phyloP scores from a whole-genome alignment of 2,113 vertebrate species.

The Taxidea taxus region DNA sequence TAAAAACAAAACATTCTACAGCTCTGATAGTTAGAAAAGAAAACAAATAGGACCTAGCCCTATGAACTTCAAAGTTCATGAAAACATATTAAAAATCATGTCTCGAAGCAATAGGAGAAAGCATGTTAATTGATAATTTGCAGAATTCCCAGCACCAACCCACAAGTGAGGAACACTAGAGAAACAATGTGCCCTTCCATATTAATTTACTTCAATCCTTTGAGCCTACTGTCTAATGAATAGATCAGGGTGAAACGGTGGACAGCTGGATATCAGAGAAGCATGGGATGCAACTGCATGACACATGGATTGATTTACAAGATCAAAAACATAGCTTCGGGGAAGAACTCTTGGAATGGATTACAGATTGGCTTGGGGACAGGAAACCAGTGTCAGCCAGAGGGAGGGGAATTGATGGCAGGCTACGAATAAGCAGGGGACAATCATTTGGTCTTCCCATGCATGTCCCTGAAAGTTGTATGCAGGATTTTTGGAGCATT shows the following conservation, averaged over 20 bases:
- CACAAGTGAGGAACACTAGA: constrained; percentile 1
- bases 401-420: neutral
- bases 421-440: constrained; percentile 52
- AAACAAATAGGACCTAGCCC: constrained; percentile 1
- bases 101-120: constrained; percentile 8
- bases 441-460: neutral
- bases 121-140: constrained; percentile 50
- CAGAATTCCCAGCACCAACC: constrained; percentile 36
- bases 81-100: neutral
- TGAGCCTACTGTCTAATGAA: constrained; percentile 63
- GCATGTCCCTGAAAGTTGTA: constrained; percentile 50
- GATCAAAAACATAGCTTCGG: constrained; percentile 76
- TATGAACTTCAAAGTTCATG: constrained; percentile 20
- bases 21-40: neutral
- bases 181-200: constrained; percentile 31
- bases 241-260: constrained; percentile 45
- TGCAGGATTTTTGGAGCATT: constrained; percentile 40
- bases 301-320: constrained; percentile 68
- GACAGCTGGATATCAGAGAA: constrained; percentile 68
- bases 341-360: constrained; percentile 77
- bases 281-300: constrained; percentile 48
- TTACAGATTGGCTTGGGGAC: constrained; percentile 68
- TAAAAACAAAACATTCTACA: neutral
- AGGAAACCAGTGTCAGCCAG: constrained; percentile 45
- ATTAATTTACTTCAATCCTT: constrained; percentile 68